These are phyloP conservation scores for Dasysyrphus tricinctus DNA, from an alignment of 2,888 invertebrate genomes.

Conservation along the genomic window DNA sequence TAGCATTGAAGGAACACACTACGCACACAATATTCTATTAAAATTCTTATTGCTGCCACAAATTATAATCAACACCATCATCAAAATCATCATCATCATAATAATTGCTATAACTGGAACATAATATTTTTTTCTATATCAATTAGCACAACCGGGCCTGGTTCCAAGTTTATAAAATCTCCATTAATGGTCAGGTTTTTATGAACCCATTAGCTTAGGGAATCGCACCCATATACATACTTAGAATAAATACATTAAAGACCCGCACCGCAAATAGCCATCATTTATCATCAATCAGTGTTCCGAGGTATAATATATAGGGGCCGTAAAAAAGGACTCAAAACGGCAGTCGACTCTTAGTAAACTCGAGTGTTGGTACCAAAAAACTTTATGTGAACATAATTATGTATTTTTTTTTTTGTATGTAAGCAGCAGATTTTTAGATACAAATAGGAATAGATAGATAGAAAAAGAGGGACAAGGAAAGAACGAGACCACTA, in stretches of 20 bases:
- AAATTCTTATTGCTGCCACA: slow-evolving; percentile 46
- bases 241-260: slow-evolving; percentile 50
- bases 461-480: slow-evolving; percentile 6
- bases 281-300: slow-evolving; percentile 74
- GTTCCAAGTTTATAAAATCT: slow-evolving; percentile 64
- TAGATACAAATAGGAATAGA: slow-evolving; percentile 34
- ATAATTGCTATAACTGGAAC: slow-evolving; percentile 41
- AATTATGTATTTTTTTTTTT: slow-evolving; percentile 47
- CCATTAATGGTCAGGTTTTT: slow-evolving; percentile 69
- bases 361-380: slow-evolving; percentile 33
- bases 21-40: not conserved
- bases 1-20: not conserved
- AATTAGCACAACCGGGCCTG: slow-evolving; percentile 64
- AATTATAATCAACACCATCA: slow-evolving; percentile 49
- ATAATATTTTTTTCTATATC: slow-evolving; percentile 53
- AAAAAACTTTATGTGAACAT: slow-evolving; percentile 67
- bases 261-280: slow-evolving; percentile 50
- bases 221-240: slow-evolving; percentile 45
- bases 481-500: not conserved
- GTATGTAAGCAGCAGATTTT: slow-evolving; percentile 53
- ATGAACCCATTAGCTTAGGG: slow-evolving; percentile 63
- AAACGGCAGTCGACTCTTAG: slow-evolving; percentile 53
- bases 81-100: slow-evolving; percentile 20
- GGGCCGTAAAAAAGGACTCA: slow-evolving; percentile 71
- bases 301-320: slow-evolving; percentile 37